Base-by-base conservation (phyloP, 2,888 invertebrate species). In the Cerceris rybyensis region DNA sequence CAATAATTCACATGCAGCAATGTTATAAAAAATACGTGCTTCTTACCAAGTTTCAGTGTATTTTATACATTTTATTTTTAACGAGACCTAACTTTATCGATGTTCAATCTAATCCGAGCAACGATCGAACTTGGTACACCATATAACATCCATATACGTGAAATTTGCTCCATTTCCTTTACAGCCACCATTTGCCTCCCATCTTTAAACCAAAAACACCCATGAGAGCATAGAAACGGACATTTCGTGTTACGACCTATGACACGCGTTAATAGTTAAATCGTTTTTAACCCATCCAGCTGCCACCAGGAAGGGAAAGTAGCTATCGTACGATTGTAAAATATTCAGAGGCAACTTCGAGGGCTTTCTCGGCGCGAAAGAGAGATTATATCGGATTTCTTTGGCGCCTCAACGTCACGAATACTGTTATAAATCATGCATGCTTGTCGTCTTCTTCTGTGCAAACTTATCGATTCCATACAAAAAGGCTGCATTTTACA, bases 301-400 rank as follows among this genome's bases (percentile, higher is more conserved):
- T 6, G 13, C n/a, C 58, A n/a, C 42, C 64, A 16, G 9, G 16
- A 50, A 55, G 58, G n/a, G 60, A 61, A 50, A 61, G 61, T 54
- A 72, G 69, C 46, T 66, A 55, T 72, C 65, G 72, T 63, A 14
- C 14, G n/a, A 11, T 46, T 69, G 43, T 73, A 70, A 79, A 79
- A 76, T 69, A 77, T 79, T 74, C 71, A 71, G 59, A 63, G 61
- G 54, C 46, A 69, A 73, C 70, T 69, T 39, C 65, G 54, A 49
- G 61, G 65, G 65, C 52, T 46, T 52, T 43, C 69, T 63, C 68
- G 28, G n/a, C 63, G 54, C 17, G 65, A 69, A 64, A 63, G 60
- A 64, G 76, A 83, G 85, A 85, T 85, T 82, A 83, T 80, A 83
- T 82, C 82, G 81, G 80, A 85, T 82, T 82, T 82, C 81, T 82